Conservation (phyloP, 2,797 vertebrate genomes). For the Esox masquinongy region DNA sequence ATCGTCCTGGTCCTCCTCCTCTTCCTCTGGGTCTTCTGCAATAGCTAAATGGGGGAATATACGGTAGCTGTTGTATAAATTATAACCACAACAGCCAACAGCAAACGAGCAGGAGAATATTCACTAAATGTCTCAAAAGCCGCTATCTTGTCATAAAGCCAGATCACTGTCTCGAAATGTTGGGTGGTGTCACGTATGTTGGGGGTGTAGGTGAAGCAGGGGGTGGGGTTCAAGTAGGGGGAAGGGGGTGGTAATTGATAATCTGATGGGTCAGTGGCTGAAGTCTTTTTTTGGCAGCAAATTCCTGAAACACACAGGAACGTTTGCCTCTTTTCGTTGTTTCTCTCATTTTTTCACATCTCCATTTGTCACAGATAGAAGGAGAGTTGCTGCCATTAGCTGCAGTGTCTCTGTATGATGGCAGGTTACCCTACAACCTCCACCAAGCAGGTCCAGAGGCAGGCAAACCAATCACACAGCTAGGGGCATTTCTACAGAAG, state of each 20-base stretch:
- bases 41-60: constrained; percentile 99
- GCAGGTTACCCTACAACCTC: constrained; percentile 52
- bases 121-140: constrained; percentile 86
- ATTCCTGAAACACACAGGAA: too few species aligned
- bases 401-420: constrained; percentile 59
- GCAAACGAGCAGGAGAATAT: constrained; percentile 78
- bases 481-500: constrained; percentile 78
- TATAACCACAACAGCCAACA: constrained; percentile 96
- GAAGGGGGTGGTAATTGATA: too few species aligned
- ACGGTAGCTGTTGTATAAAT: constrained; percentile 99
- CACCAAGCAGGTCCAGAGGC: constrained; percentile 68
- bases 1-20: constrained; percentile 92
- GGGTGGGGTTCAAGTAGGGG: too few species aligned
- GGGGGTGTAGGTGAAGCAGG: constrained; percentile 63
- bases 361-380: constrained; percentile 64
- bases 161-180: constrained; percentile 77
- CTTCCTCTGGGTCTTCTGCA: constrained; percentile 96
- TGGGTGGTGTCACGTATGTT: constrained; percentile 34
- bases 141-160: constrained; percentile 79
- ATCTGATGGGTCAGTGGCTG: too few species aligned
- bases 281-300: too few species aligned
- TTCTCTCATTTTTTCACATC: constrained; percentile 68
- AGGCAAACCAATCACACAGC: constrained; percentile 63
- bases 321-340: constrained; percentile 72
- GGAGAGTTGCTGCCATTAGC: constrained; percentile 45